Percentiles rank a stretch among this genome's conserved stretches.
phyloP scores from a whole-genome alignment of 2,888 invertebrate species.

The Plusia festucae region DNA sequence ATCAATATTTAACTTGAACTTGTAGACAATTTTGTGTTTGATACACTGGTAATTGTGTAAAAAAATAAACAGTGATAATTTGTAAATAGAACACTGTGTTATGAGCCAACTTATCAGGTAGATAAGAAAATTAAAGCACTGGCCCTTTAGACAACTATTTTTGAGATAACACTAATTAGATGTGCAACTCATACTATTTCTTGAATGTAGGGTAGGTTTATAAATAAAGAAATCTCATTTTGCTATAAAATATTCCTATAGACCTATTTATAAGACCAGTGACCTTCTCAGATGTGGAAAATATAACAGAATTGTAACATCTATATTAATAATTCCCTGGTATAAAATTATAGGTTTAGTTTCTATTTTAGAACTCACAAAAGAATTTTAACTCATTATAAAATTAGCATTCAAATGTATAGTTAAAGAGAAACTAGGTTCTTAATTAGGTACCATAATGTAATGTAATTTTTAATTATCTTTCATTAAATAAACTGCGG shows the following conservation, averaged over 20 bases:
- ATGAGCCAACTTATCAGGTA: slow-evolving; percentile 33
- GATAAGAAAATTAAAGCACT: slow-evolving; percentile 32
- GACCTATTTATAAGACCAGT: slow-evolving; percentile 31
- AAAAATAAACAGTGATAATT: slow-evolving; percentile 46
- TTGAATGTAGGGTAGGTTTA: slow-evolving; percentile 17
- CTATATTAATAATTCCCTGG: slow-evolving; percentile 29
- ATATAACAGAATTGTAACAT: slow-evolving; percentile 23
- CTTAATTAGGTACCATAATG: neutral
- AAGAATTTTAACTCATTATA: neutral
- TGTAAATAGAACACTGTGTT: slow-evolving; percentile 45
- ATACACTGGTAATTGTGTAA: slow-evolving; percentile 16
- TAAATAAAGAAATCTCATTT: slow-evolving; percentile 2
- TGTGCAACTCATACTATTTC: slow-evolving; percentile 10
- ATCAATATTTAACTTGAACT: neutral
- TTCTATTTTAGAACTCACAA: slow-evolving; percentile 1
- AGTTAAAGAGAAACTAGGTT: neutral
- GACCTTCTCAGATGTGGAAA: slow-evolving; percentile 39
- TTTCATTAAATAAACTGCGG: neutral
- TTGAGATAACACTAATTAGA: slow-evolving; percentile 32
- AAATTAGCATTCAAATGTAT: neutral
- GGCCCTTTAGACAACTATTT: slow-evolving; percentile 20
- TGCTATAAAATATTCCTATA: slow-evolving; percentile 3
- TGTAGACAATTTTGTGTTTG: too few species aligned
- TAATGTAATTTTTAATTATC: neutral
- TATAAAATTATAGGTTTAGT: slow-evolving; percentile 15